A percentile compares a stretch with the other conserved stretches of the same genome.
Conservation (phyloP, 2,113 vertebrate species). For the Charina bottae region DNA sequence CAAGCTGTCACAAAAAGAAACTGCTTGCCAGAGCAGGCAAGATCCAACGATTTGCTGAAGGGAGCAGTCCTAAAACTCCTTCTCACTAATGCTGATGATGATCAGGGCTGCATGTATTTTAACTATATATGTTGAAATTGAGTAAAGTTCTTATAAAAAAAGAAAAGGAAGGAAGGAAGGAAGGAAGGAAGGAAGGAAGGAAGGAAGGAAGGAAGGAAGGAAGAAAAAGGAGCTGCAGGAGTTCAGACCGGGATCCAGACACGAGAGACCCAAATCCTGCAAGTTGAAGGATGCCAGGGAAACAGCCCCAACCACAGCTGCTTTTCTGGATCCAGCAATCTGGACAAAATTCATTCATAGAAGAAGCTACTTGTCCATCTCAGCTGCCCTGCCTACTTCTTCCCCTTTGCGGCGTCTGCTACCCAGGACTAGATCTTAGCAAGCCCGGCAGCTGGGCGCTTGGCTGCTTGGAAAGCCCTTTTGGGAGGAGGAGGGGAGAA, state of each 20-base stretch:
- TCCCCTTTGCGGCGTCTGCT: too few relatives aligned
- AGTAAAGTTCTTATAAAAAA: too few relatives aligned
- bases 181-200: too few relatives aligned
- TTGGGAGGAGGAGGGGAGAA: not conserved
- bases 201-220: too few relatives aligned
- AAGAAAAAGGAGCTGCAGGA: not conserved
- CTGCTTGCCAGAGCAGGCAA: too few relatives aligned
- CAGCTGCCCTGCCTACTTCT: not conserved
- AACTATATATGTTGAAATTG: too few relatives aligned
- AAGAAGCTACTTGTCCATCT: too few relatives aligned
- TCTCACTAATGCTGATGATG: not conserved
- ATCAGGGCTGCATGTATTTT: not conserved
- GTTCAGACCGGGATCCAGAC: not conserved
- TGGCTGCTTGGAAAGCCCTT: not conserved
- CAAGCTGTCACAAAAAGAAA: too few relatives aligned
- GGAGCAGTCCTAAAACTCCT: not conserved
- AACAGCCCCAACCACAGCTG: not conserved
- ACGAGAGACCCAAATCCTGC: not conserved
- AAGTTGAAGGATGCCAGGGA: not conserved
- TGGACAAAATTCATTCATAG: not conserved
- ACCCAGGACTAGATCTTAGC: not conserved
- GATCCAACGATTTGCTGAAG: too few relatives aligned
- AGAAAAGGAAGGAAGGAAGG: too few relatives aligned
- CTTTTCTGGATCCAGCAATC: not conserved
- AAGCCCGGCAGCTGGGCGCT: not conserved